Evolutionary conservation across 1,140 invertebrate species (phyloP).

Genomic region (Caenorhabditis briggsae): DNA sequence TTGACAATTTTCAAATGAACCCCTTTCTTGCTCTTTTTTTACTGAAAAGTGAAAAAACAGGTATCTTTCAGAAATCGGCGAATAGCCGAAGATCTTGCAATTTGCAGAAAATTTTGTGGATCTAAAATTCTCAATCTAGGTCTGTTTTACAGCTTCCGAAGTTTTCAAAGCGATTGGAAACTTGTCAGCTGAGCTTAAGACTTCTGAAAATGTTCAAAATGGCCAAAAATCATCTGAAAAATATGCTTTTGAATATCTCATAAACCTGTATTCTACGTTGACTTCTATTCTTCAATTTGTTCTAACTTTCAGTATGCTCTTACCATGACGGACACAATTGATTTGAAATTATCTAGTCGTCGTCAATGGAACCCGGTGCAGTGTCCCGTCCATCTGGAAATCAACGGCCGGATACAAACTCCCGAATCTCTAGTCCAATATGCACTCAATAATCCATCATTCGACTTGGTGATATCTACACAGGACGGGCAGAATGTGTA

Average conservation of each 20-base stretch:
- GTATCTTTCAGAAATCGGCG: too few species aligned
- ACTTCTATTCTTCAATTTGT: neutral
- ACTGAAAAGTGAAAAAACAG: too few species aligned
- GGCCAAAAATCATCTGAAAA: too few species aligned
- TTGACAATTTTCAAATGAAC: too few species aligned
- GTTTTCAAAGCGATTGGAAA: too few species aligned
- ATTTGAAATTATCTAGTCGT: slow-evolving; percentile 36
- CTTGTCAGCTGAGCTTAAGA: too few species aligned
- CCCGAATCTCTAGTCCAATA: slow-evolving; percentile 49
- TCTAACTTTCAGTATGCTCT: slow-evolving; percentile 37
- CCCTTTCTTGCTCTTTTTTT: too few species aligned
- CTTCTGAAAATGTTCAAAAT: too few species aligned
- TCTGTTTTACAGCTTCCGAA: too few species aligned
- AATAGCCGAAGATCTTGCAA: too few species aligned
- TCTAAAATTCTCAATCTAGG: too few species aligned
- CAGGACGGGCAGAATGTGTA: slow-evolving; percentile 7
- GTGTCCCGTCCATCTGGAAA: slow-evolving; percentile 38
- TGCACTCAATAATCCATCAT: neutral
- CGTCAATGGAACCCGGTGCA: slow-evolving; percentile 34
- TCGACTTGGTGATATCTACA: slow-evolving; percentile 39
- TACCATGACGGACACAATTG: slow-evolving; percentile 22
- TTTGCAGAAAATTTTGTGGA: too few species aligned
- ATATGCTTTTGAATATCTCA: neutral
- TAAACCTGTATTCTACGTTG: neutral
- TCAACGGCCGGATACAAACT: neutral